phyloP scores from a whole-genome alignment of 2,113 vertebrate species.

The Alectura lathami region DNA sequence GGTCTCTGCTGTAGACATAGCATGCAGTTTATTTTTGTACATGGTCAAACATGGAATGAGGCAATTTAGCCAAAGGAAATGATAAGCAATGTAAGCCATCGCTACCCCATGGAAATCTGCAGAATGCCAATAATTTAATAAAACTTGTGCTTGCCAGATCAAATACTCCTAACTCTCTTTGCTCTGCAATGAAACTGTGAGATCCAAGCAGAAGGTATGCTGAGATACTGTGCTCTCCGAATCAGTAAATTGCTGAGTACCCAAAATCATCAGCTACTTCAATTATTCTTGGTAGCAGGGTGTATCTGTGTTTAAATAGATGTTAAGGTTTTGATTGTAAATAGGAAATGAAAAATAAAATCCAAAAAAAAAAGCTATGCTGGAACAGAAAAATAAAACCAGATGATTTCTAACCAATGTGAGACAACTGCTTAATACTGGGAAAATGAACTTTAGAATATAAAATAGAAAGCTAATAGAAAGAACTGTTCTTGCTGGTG shows the following conservation, averaged over 20 bases:
- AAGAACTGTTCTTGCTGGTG: not conserved
- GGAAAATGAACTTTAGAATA: not conserved
- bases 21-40: not conserved
- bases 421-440: not conserved
- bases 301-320: not conserved
- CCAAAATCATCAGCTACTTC: slow-evolving; percentile 13
- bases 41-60: not conserved
- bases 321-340: not conserved
- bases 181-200: not conserved
- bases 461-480: not conserved
- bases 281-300: not conserved
- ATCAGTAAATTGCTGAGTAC: slow-evolving; percentile 15
- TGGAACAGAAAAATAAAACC: not conserved
- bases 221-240: not conserved
- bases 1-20: not conserved
- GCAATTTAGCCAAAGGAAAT: slow-evolving; percentile 18
- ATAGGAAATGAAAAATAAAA: not conserved
- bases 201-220: slow-evolving; percentile 44
- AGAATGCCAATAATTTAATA: slow-evolving; percentile 35
- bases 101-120: not conserved
- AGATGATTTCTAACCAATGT: not conserved
- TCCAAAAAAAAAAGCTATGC: not conserved
- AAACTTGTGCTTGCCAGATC: slow-evolving; percentile 10
- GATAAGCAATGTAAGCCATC: not conserved
- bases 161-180: not conserved